A percentile compares a stretch with the other conserved stretches of the same genome.
Evolutionary conservation across 2,797 vertebrate species (phyloP).

Genomic region (Smutsia gigantea): DNA sequence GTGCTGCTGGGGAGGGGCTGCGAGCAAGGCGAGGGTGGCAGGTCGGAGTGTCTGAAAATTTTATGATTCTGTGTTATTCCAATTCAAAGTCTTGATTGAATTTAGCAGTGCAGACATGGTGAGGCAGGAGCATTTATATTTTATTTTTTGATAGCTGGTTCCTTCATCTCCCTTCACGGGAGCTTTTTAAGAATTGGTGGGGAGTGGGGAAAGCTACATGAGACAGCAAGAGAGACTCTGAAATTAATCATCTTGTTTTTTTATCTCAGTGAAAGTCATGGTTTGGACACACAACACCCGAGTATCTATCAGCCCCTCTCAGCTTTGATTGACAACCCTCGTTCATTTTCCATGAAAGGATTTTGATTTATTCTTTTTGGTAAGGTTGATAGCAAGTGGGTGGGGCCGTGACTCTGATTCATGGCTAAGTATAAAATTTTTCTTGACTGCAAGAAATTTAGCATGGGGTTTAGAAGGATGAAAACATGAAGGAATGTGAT

Average conservation of each 20-base stretch:
- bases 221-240: constrained; percentile 67
- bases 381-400: constrained; percentile 1
- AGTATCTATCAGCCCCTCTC: constrained; percentile 15
- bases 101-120: not conserved
- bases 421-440: constrained; percentile 39
- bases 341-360: constrained; percentile 42
- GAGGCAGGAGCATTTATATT: not conserved
- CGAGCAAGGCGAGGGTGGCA: not conserved
- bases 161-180: constrained; percentile 30
- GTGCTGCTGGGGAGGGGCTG: not conserved
- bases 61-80: not conserved
- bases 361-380: constrained; percentile 44
- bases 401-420: not conserved
- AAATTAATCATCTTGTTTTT: constrained; percentile 82
- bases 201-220: constrained; percentile 66
- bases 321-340: constrained; percentile 26
- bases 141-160: constrained; percentile 26
- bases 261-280: constrained; percentile 31
- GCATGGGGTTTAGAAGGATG: constrained; percentile 23
- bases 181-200: constrained; percentile 49
- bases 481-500: constrained; percentile 25
- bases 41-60: not conserved
- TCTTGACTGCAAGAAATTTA: constrained; percentile 46
- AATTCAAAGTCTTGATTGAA: not conserved
- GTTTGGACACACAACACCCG: constrained; percentile 21